These are phyloP conservation scores for Pedionomus torquatus DNA, from an alignment of 2,113 vertebrate species.

Conservation along the genomic window DNA sequence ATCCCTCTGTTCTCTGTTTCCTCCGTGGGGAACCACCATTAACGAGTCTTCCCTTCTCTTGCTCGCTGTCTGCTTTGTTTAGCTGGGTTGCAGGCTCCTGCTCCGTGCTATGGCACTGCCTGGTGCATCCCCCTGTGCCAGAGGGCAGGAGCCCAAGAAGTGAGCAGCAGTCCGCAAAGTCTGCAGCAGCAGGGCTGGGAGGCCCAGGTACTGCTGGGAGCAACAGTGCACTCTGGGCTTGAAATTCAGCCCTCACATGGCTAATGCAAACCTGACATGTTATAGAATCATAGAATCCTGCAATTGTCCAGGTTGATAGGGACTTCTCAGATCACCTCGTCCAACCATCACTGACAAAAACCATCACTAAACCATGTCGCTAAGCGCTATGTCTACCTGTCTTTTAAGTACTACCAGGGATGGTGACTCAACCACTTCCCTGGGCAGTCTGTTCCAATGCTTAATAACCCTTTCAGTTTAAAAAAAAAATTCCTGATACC, in stretches of 20 bases:
- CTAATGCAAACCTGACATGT: not conserved
- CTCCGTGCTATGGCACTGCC: not conserved
- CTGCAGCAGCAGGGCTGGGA: not conserved
- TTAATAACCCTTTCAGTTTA: no score
- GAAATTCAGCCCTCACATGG: not conserved
- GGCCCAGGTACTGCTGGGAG: not conserved
- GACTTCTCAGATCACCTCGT: no score
- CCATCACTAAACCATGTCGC: no score
- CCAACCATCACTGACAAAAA: no score
- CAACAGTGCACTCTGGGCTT: rapidly evolving
- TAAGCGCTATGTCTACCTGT: no score
- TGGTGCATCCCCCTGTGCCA: rapidly evolving
- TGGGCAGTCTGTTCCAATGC: no score
- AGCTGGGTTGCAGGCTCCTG: not conserved
- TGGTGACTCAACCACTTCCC: no score
- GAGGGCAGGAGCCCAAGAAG: not conserved
- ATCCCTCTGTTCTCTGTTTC: not conserved
- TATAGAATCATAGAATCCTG: no score
- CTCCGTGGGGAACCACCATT: not conserved
- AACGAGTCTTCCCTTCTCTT: not conserved
- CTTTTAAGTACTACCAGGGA: no score
- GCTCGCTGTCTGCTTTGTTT: not conserved
- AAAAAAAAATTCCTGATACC: no score
- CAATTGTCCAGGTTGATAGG: no score
- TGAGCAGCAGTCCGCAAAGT: not conserved